A percentile compares a stretch with the other conserved stretches of the same genome.
These are phyloP conservation scores for Thalpophila matura DNA, from an alignment of 2,888 invertebrate species.

Conservation along the genomic window DNA sequence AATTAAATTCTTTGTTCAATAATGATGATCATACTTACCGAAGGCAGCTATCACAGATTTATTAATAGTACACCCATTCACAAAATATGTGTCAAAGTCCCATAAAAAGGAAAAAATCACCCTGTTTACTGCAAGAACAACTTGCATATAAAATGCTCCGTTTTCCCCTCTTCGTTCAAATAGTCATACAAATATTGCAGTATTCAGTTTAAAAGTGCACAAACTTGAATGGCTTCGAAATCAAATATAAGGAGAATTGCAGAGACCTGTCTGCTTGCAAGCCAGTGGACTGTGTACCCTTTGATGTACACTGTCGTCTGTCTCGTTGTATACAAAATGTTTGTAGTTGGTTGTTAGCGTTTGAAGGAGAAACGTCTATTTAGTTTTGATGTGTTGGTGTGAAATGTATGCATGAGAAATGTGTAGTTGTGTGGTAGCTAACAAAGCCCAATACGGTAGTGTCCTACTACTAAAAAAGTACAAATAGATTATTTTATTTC, in stretches of 20 bases:
- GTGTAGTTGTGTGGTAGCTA: too few species aligned
- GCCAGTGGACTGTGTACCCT: slow-evolving; percentile 30
- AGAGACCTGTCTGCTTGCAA: not conserved
- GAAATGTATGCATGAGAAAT: too few species aligned
- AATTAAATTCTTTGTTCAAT: too few species aligned
- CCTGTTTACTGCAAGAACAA: too few species aligned
- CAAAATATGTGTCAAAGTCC: too few species aligned
- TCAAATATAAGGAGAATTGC: slow-evolving; percentile 39
- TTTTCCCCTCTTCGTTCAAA: not conserved
- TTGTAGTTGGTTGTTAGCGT: slow-evolving; percentile 8
- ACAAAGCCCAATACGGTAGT: too few species aligned
- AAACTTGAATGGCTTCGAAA: slow-evolving; percentile 42
- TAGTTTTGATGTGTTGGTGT: not conserved
- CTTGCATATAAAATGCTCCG: not conserved
- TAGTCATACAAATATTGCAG: slow-evolving; percentile 24
- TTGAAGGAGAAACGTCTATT: not conserved
- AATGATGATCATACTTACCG: too few species aligned
- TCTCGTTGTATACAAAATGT: slow-evolving; percentile 2
- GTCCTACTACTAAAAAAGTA: too few species aligned
- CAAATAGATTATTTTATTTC: too few species aligned
- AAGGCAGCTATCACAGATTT: too few species aligned
- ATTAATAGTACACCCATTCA: too few species aligned
- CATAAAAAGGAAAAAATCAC: too few species aligned
- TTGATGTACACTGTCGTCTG: slow-evolving; percentile 23
- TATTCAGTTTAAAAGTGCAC: slow-evolving; percentile 14